Base-by-base conservation (phyloP, 2,888 invertebrate species). In the Acleris sparsana region DNA sequence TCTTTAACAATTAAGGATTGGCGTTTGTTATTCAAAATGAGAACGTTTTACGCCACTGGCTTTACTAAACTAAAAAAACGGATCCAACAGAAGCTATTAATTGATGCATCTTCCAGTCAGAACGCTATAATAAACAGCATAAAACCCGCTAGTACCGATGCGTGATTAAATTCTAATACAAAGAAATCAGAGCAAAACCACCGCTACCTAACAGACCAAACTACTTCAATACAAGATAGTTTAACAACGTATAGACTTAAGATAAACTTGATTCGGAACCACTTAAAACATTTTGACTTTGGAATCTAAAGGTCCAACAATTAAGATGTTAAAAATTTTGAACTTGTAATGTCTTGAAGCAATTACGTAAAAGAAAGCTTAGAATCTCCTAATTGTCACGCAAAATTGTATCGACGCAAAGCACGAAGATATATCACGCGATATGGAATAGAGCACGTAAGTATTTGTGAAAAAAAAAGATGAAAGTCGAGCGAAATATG, bases 171-270 rank as follows among this genome's bases (percentile, higher is more conserved):
- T 52, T 66, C 66, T 52, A 62, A 66, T 57, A 61, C 57, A 62
- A 57, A 66, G 61, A 66, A 74, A 71, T 55, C 71, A 62, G 70
- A 73, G 74, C 74, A 74, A 72, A 69, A 68, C 72, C 51, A 72
- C 74, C 70, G 74, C 69, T 74, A 71, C 13, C 33, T 64, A 68
- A 64, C 68, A 64, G 68, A 57, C 17, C 52, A 63, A 62, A 61
- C 61, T 53, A 51, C 44, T 56, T 57, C 56, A 57, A 39, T 66
- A 53, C 43, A 16, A 56, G 33, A 20, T 29, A 55, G 29, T 55
- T 44, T 39, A 17, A 20, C 13, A 43, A 16, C 52, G 5, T 22
- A 56, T 13, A 29, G 39, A 13, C 39, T 39, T 39, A 39, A 39
- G 39, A 39, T 39, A 13, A 11, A 13, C 39, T 39, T 13, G 39